phyloP scores from a whole-genome alignment of 2,888 invertebrate genomes.

The Heliconius sara region DNA sequence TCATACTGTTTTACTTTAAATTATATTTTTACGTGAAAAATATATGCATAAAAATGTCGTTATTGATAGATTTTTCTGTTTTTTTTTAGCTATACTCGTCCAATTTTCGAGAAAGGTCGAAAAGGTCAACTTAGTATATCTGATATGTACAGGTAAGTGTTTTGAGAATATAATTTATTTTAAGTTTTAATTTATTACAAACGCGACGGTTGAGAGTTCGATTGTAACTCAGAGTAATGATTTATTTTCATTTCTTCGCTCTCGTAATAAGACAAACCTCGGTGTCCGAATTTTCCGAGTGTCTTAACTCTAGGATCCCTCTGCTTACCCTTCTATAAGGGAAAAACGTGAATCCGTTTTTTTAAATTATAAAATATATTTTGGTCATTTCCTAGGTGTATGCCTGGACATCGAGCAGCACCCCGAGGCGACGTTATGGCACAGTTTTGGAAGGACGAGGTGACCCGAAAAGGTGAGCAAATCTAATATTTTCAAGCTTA shows the following conservation, averaged over 20 bases:
- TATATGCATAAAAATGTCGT: no score
- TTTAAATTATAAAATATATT: not conserved
- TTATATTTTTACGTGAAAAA: no score
- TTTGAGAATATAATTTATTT: not conserved
- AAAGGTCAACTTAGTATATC: conserved; percentile 79
- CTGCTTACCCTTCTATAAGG: not conserved
- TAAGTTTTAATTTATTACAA: not conserved
- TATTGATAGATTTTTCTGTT: conserved; percentile 2
- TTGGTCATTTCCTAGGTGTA: conserved; percentile 59
- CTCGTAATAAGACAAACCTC: not conserved
- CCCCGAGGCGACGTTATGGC: conserved; percentile 69
- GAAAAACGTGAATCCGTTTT: not conserved
- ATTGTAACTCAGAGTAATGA: not conserved
- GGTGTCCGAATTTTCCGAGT: not conserved
- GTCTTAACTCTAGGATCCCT: not conserved
- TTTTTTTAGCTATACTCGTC: conserved; percentile 70
- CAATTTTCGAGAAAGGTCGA: conserved; percentile 70
- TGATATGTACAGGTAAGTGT: conserved; percentile 70
- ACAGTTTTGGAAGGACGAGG: conserved; percentile 65
- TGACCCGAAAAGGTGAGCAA: conserved; percentile 61
- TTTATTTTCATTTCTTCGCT: not conserved
- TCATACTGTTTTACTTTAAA: no score
- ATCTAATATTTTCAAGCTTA: no score
- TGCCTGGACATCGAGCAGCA: conserved; percentile 66
- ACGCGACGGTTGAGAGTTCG: not conserved